A percentile compares a stretch with the other conserved stretches of the same genome.
phyloP scores from a whole-genome alignment of 2,888 invertebrate genomes.

The Neoascia interrupta region DNA sequence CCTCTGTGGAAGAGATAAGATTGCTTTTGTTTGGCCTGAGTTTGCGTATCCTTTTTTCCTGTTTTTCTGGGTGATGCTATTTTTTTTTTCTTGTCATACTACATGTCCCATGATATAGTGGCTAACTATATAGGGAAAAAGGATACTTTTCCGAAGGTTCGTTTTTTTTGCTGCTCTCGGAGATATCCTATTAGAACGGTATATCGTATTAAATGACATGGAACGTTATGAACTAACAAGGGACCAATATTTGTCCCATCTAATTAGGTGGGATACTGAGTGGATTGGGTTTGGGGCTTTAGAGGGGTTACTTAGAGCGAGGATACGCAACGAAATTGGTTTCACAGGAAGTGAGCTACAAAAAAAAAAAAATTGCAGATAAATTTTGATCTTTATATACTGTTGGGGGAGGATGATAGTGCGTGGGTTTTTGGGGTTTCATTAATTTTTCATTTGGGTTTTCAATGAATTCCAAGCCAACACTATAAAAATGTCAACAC shows the following conservation, averaged over 20 bases:
- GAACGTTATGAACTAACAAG: slow-evolving; percentile 68
- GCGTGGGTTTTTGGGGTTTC: neutral
- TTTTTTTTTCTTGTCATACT: slow-evolving; percentile 23
- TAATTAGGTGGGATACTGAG: slow-evolving; percentile 57
- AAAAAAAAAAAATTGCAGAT: slow-evolving; percentile 14
- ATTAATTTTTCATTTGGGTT: slow-evolving; percentile 45
- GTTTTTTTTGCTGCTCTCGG: neutral
- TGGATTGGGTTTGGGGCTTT: slow-evolving; percentile 23
- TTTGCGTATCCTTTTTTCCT: slow-evolving; percentile 13
- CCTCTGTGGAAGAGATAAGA: slow-evolving; percentile 66
- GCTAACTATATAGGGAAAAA: slow-evolving; percentile 40
- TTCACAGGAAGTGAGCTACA: neutral
- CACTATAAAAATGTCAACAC: too few relatives aligned
- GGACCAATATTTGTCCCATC: slow-evolving; percentile 64
- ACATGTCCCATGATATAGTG: slow-evolving; percentile 38
- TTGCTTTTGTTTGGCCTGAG: slow-evolving; percentile 47
- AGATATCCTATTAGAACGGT: slow-evolving; percentile 42
- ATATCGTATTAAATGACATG: slow-evolving; percentile 68
- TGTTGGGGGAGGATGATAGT: neutral
- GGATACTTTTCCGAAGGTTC: slow-evolving; percentile 44
- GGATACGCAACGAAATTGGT: neutral
- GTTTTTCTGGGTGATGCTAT: neutral
- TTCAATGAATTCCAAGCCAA: slow-evolving; percentile 59
- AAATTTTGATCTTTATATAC: slow-evolving; percentile 35
- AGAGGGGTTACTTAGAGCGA: slow-evolving; percentile 17